phyloP scores from a whole-genome alignment of 2,797 vertebrate genomes.

The Pachyuromys duprasi region DNA sequence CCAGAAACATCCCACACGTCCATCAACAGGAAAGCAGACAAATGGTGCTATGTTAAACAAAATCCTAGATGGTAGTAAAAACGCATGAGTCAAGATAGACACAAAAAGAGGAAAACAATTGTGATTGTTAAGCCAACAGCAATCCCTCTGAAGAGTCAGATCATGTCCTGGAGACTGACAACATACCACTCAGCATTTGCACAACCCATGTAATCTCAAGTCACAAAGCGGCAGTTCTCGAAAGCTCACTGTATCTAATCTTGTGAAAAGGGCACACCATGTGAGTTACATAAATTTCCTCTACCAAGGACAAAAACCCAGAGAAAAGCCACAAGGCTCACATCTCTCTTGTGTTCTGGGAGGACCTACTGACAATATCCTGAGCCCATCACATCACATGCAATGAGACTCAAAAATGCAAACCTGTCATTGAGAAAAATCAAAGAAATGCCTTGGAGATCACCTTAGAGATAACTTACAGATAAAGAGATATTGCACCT shows the following conservation, averaged over 20 bases:
- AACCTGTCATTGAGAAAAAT: not conserved
- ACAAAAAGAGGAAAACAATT: conserved; percentile 34
- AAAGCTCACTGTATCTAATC: conserved; percentile 7
- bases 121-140: not conserved
- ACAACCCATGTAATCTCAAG: not conserved
- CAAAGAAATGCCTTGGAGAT: conserved; percentile 45
- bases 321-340: not conserved
- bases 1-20: not conserved
- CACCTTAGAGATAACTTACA: conserved; percentile 12
- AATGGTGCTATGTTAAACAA: not conserved
- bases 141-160: not conserved
- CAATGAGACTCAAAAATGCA: not conserved
- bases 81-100: not conserved
- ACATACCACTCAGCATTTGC: not conserved
- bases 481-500: not conserved
- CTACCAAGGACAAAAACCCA: not conserved
- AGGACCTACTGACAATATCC: not conserved
- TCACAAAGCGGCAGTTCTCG: not conserved
- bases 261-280: not conserved
- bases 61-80: not conserved
- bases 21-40: not conserved
- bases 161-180: not conserved
- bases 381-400: not conserved
- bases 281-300: not conserved
- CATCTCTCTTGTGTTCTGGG: not conserved